Base-by-base conservation (phyloP, 1,140 invertebrate genomes). In the Ceratosolen solmsi region DNA sequence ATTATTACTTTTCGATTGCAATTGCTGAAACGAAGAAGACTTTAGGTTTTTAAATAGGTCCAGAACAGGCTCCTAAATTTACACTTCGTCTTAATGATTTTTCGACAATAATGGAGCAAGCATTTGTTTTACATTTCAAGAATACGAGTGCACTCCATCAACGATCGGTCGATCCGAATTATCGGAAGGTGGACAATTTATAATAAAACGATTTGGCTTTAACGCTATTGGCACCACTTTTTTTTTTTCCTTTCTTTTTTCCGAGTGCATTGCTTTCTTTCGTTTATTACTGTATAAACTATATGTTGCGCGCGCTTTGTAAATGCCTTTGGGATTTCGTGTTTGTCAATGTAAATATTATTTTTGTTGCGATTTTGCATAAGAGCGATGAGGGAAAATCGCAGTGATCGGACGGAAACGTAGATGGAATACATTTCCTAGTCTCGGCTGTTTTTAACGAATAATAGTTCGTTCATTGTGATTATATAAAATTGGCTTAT, bases 381-480 rank as follows among this genome's bases (percentile, higher is more conserved):
- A 49, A 27, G 38, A 49, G 33, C 63, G 63, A 63, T 63, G 15
- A 63, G 17, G 15, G 30, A 70, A 72, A 49, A 30, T 46, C 70
- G 41, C 41, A 49, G 41, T 46, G 70, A 46, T 46, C 41, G 25
- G 27, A 17, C 25, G 38, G 20, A 27, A 49, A 72, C 70, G 41
- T 49, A 51, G n/a, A 30, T 7, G 17, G 9, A 5, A 17, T 70
- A 70, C 25, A 41, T 72, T 72, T 72, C 41, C 70, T 72, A 51
- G 20, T 17, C 4, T 54, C 27, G 27, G 49, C 71, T 73, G 49
- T 73, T 73, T 73, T 30, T 9, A 54, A 30, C 49, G 25, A 54
- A 54, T 33, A 33, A 73, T 33, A 51, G 15, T 49, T 71, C 25
- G 22, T 71, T 46, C n/a, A 71, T 71, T 71, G 70, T 71, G 70